A percentile compares a stretch with the other conserved stretches of the same genome.
These are phyloP conservation scores for Bothrops jararaca DNA, from an alignment of 2,113 vertebrate species.

Conservation along the genomic window DNA sequence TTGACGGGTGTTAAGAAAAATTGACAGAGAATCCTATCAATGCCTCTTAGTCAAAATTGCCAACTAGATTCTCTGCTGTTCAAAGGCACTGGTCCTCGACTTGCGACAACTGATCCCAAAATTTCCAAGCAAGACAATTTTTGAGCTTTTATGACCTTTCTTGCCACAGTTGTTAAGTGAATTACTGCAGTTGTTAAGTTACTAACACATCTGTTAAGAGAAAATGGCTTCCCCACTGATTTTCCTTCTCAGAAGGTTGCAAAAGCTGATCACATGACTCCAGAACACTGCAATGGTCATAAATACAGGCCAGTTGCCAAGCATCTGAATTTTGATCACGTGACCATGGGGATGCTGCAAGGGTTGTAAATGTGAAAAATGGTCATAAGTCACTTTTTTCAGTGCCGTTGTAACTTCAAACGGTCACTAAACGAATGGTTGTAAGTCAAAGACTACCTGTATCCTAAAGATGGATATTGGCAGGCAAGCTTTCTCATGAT, in stretches of 20 bases:
- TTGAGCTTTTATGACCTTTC: not conserved
- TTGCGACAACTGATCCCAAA: not conserved
- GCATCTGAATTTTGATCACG: not conserved
- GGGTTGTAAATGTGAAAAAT: not conserved
- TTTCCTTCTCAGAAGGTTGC: not conserved
- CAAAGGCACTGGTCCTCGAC: no score
- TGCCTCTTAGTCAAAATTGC: not conserved
- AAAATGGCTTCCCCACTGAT: not conserved
- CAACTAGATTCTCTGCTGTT: not conserved
- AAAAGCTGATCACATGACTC: not conserved
- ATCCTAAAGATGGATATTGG: not conserved
- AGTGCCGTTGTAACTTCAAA: not conserved
- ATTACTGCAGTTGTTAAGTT: not conserved
- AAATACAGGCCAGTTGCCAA: not conserved
- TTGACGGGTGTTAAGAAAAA: not conserved
- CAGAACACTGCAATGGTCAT: not conserved
- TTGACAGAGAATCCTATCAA: not conserved
- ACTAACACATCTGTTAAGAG: no score
- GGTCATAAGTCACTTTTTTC: not conserved
- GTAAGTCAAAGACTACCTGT: not conserved
- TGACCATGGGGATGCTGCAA: not conserved
- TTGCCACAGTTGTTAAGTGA: not conserved
- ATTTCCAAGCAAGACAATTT: not conserved
- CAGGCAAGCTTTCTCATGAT: not conserved
- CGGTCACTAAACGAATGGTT: not conserved